Base-by-base conservation (phyloP, 2,797 vertebrate genomes). In the Catamblyrhynchus diadema region DNA sequence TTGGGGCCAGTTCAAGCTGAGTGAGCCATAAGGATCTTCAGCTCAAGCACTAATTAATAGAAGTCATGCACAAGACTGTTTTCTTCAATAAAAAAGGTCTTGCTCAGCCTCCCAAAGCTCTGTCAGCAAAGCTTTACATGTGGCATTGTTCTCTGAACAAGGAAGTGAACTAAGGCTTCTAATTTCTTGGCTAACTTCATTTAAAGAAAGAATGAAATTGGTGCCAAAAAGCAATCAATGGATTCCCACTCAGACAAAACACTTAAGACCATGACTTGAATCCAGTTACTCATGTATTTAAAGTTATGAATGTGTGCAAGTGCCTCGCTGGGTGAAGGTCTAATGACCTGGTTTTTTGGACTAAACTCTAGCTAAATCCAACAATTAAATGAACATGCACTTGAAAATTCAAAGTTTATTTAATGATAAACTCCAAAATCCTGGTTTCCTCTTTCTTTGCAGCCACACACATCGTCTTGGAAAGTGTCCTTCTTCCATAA, bases 211-310 rank as follows among this genome's bases (percentile, higher is more conserved):
- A 92, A 79, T 45, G 13, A 90, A n/a, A 32, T 19, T 57, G 23
- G 71, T 95, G 93, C 94, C 90, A 95, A 92, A 92, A 95, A 80
- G 41, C 44, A 93, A 75, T 87, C 60, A 93, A 45, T 45, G 50
- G 45, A 57, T 70, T 8, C 32, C 39, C 23, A 67, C 48, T 61
- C 74, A 93, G 91, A 90, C 22, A 90, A 93, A 93, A 89, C 35
- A 61, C 39, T 86, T 50, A 69, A 57, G 21, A 35, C 32, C 37
- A 21, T 27, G 17, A 91, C 73, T 91, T 71, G 33, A 95, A 84
- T 57, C 51, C 54, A 71, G 42, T 72, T 59, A 47, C n/a, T 88
- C 56, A 13, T 33, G 37, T 85, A 61, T 82, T 85, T 85, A 60
- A 88, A 73, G 48, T 67, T 89, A 65, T 7, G 3, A 88, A 77